Evolutionary conservation across 1,140 invertebrate species (phyloP), one percentile per base, ranked within the genome.

Genomic region (Melanaphis sacchari): DNA sequence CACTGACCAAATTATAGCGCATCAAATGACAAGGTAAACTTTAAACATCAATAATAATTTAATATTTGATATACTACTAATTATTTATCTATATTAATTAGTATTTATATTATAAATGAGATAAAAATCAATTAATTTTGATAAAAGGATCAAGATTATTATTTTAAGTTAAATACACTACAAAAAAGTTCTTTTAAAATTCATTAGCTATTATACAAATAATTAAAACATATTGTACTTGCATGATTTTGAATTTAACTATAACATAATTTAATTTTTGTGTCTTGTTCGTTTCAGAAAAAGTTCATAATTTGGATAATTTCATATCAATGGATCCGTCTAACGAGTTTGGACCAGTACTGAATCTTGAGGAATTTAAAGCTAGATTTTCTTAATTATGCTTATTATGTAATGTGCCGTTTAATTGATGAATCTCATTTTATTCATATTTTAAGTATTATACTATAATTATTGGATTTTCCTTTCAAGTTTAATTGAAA

Each of bases 331-430:
- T 93, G 91, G 81, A 93, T 84, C 15, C 43, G 31, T 93, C 81
- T n/a, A 38, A 93, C 21, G 81, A 93, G 85, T 93, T 84, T 93
- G 91, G 91, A 38, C 41, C 52, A 85, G 76, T 93, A 85, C 31
- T 84, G 24, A 31, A 54, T 41, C 76, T 93, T 8, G 81, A 82
- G 21, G 24, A 93, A 21, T 93, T 93, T 21, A 93, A 93, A 84
- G 36, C 46, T 31, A 93, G 46, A 84, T 93, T 93, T 85, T 91
- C 43, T 9, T 93, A 54, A 90, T 41, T 8, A 89, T 38, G 41
- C 9, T 85, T 11, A 26, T 84, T 9, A 40, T 7, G 26, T 84
- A 40, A 41, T 41, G 8, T 41, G 38, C 38, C 7, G 38, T 40
- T 84, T 40, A 24, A 84, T 84, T 2, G 21, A 40, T n/a, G 4